Evolutionary conservation across 1,140 invertebrate species (phyloP).

Genomic region (Oreohelix idahoensis): DNA sequence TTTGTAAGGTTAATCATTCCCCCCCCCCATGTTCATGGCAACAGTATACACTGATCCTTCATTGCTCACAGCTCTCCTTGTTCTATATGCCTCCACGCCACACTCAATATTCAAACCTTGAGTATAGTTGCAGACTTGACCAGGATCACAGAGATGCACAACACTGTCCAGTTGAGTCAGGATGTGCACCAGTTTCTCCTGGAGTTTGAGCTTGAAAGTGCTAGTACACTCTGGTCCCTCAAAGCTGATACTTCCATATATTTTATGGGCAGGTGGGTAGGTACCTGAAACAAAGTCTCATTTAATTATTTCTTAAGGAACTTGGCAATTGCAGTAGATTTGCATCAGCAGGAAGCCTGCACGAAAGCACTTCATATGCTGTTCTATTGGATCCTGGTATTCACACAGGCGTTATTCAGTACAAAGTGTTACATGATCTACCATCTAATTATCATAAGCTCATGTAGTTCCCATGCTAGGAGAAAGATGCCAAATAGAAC

Average conservation of each 20-base stretch:
- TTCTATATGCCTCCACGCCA: neutral
- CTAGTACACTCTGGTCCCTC: slow-evolving; percentile 41
- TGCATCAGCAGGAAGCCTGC: no score
- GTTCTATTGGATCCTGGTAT: no score
- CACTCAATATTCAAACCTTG: slow-evolving; percentile 32
- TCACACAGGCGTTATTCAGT: no score
- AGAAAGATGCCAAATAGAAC: no score
- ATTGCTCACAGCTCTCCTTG: neutral
- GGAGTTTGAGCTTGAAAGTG: slow-evolving; percentile 19
- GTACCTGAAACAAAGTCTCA: slow-evolving; percentile 39
- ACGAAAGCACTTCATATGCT: no score
- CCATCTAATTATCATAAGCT: no score
- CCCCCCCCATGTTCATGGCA: slow-evolving; percentile 17
- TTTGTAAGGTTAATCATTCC: no score
- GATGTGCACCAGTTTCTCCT: slow-evolving; percentile 18
- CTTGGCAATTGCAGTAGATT: no score
- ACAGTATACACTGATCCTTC: slow-evolving; percentile 21
- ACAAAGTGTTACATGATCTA: no score
- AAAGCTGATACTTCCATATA: slow-evolving; percentile 38
- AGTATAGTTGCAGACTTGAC: slow-evolving; percentile 33
- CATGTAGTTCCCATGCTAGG: no score
- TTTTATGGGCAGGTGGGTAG: slow-evolving; percentile 17
- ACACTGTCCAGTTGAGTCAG: slow-evolving; percentile 39
- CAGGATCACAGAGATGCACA: slow-evolving; percentile 34
- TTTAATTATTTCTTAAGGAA: no score